Percentiles rank a stretch among this genome's conserved stretches.
Evolutionary conservation across 2,113 vertebrate species (phyloP).

Genomic region (Entomyzon cyanotis): DNA sequence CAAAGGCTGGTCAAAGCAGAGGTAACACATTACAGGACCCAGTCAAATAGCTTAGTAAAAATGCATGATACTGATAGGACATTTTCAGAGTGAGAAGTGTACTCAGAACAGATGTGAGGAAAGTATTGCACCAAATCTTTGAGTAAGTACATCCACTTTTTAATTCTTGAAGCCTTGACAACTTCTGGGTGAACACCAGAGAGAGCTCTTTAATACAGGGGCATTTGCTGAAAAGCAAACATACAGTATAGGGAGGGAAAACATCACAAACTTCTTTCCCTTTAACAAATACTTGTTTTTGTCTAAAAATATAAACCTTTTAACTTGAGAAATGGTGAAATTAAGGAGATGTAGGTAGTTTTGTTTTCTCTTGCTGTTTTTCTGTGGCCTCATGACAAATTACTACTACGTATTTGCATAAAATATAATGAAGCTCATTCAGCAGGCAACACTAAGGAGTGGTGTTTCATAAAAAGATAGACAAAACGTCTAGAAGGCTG

Average conservation of each 20-base stretch:
- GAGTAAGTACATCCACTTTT: not conserved
- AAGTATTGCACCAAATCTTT: not conserved
- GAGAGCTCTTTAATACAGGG: not conserved
- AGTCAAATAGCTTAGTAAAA: not conserved
- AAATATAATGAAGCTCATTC: not conserved
- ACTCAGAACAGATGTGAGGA: not conserved
- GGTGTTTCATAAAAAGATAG: slow-evolving; percentile 24
- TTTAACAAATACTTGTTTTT: not conserved
- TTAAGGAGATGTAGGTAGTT: not conserved
- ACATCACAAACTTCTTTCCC: not conserved
- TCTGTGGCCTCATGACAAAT: not conserved
- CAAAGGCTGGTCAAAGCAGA: not conserved
- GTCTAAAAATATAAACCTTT: not conserved
- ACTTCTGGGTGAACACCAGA: not conserved
- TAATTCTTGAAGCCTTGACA: not conserved
- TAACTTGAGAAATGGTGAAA: not conserved
- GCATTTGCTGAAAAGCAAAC: not conserved
- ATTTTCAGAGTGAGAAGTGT: not conserved
- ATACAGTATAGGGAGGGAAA: not conserved
- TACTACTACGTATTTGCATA: not conserved
- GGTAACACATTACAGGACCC: not conserved
- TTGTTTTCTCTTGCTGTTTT: not conserved
- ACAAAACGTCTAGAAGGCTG: slow-evolving; percentile 32
- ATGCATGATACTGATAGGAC: not conserved
- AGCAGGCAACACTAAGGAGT: not conserved